Conservation (phyloP, 2,113 vertebrate species). For the Dasyurus viverrinus region DNA sequence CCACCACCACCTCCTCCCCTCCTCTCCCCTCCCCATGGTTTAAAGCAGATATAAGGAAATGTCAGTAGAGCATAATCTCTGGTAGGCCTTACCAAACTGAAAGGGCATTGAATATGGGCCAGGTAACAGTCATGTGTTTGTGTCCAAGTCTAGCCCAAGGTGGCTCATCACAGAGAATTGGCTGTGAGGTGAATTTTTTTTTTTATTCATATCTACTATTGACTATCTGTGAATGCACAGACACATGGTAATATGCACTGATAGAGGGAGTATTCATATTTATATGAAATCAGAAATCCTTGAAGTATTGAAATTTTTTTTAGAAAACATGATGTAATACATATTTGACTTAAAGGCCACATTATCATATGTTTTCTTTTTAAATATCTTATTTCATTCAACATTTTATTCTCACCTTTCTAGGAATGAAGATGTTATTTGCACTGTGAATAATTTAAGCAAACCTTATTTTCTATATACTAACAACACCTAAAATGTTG, state of each 20-base stretch:
- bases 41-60: background rate
- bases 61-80: background rate
- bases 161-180: background rate
- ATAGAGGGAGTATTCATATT: background rate
- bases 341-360: background rate
- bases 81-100: background rate
- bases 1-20: too few relatives aligned
- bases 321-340: too few relatives aligned
- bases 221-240: background rate
- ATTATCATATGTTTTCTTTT: background rate
- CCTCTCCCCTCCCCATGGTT: background rate
- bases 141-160: background rate
- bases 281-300: background rate
- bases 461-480: background rate
- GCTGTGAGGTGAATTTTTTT: too few relatives aligned
- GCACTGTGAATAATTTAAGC: background rate
- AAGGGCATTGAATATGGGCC: background rate
- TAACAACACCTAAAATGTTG: background rate
- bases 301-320: background rate
- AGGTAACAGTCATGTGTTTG: background rate
- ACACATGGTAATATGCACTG: background rate
- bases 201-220: background rate
- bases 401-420: background rate
- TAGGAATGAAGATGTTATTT: background rate
- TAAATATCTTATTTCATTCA: background rate